Base-by-base conservation (phyloP, 2,888 invertebrate genomes). In the Tetropium fuscum region DNA sequence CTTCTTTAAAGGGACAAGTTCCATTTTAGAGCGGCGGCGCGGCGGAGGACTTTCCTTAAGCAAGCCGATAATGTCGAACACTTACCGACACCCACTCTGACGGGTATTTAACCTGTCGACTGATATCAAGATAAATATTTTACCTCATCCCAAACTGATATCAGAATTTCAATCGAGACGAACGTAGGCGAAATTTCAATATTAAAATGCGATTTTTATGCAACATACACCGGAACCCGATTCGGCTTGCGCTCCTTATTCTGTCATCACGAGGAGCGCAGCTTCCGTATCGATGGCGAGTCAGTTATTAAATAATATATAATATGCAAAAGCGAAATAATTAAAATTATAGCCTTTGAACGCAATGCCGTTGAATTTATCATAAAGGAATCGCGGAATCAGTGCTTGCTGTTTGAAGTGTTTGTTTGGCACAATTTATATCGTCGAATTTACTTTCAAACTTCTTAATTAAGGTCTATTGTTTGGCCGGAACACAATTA, bases 351-450 rank as follows among this genome's bases (percentile, higher is more conserved):
- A 32, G 16, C 27, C n/a, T n/a, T n/a, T n/a, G n/a, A n/a, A n/a
- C n/a, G n/a, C n/a, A 22, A 18, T 47, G 10, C 47, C 13, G 18
- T 38, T 51, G 27, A 38, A 40, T 38, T 51, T 19, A 38, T 51
- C 49, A 36, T 25, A n/a, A 38, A 18, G 36, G 20, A 51, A 38
- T 51, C 38, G 22, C 5, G 15, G 34, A 13, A 15, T 25, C 22
- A n/a, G n/a, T n/a, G n/a, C n/a, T n/a, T n/a, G n/a, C n/a, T n/a
- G 36, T 13, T 34, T 48, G 36, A 32, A 49, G 38, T 49, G 27
- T 49, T n/a, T n/a, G n/a, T n/a, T 38, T 38, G 38, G 19, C 36
- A 40, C 38, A 18, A 49, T 49, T 48, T 48, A 48, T 48, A 36
- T 36, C 10, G 34, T 34, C 15, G 48, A 32, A 20, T 34, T 34